Evolutionary conservation across 1,140 invertebrate species (phyloP).

Genomic region (Macrostomum lignano): DNA sequence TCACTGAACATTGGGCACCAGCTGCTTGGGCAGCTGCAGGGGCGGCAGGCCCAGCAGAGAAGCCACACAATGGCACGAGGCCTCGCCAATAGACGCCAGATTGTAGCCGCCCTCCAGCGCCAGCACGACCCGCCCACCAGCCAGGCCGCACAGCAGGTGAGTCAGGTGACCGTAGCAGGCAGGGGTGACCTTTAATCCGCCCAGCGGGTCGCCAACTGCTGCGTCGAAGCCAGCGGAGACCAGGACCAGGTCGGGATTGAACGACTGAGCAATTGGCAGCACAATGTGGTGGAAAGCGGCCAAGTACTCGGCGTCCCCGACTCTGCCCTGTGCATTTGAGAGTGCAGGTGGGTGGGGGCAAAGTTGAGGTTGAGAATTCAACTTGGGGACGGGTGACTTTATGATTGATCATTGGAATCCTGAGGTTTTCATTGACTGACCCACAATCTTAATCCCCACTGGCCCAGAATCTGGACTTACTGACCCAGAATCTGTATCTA

Average conservation of each 20-base stretch:
- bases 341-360: too few relatives aligned
- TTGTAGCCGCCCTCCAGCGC: conserved; percentile 79
- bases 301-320: conserved; percentile 63
- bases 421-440: too few relatives aligned
- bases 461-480: too few relatives aligned
- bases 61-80: conserved; percentile 55
- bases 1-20: conserved; percentile 12
- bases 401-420: too few relatives aligned
- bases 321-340: too few relatives aligned
- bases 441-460: too few relatives aligned
- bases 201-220: conserved; percentile 54
- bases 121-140: conserved; percentile 49
- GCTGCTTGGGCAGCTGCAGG: conserved; percentile 26
- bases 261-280: conserved; percentile 61
- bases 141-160: conserved; percentile 42
- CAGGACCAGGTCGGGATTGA: conserved; percentile 55
- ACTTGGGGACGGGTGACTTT: too few relatives aligned
- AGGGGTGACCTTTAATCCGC: conserved; percentile 53
- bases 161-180: conserved; percentile 64
- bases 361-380: too few relatives aligned
- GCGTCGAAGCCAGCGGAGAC: conserved; percentile 83
- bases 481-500: too few relatives aligned
- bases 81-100: conserved; percentile 47
- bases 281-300: conserved; percentile 53
- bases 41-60: conserved; percentile 54